phyloP scores from a whole-genome alignment of 2,797 vertebrate genomes.

The Gymnothorax reevesii region DNA sequence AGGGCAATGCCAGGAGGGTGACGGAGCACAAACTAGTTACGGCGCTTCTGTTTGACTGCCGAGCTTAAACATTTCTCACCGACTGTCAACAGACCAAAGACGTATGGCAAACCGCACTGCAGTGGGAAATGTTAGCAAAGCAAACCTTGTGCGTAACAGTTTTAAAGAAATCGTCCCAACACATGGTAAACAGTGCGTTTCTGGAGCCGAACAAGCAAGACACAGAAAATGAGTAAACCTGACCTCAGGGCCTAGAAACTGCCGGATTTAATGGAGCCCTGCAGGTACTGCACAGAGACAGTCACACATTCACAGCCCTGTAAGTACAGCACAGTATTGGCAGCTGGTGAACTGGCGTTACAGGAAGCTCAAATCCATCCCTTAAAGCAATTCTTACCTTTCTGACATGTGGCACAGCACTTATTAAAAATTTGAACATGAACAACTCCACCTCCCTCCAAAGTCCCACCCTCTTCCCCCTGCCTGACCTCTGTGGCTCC shows the following conservation, averaged over 20 bases:
- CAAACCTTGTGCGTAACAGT: constrained; percentile 39
- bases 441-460: too few relatives aligned
- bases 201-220: constrained; percentile 18
- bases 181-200: neutral
- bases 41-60: constrained; percentile 39
- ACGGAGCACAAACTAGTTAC: constrained; percentile 27
- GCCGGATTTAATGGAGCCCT: neutral
- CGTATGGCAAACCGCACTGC: constrained; percentile 47
- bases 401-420: too few relatives aligned
- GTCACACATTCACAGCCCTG: neutral
- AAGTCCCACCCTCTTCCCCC: too few relatives aligned
- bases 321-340: too few relatives aligned
- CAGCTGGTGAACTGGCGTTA: too few relatives aligned
- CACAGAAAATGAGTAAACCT: constrained; percentile 6
- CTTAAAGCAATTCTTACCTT: too few relatives aligned
- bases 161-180: constrained; percentile 31
- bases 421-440: too few relatives aligned
- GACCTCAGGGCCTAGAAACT: neutral
- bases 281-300: neutral
- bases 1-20: constrained; percentile 11
- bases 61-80: constrained; percentile 50
- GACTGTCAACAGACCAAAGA: constrained; percentile 52
- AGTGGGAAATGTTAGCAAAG: constrained; percentile 42
- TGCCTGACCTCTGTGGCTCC: too few relatives aligned
- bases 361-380: too few relatives aligned